Evolutionary conservation across 2,888 invertebrate genomes (phyloP).

Genomic region (Clivina fossor): DNA sequence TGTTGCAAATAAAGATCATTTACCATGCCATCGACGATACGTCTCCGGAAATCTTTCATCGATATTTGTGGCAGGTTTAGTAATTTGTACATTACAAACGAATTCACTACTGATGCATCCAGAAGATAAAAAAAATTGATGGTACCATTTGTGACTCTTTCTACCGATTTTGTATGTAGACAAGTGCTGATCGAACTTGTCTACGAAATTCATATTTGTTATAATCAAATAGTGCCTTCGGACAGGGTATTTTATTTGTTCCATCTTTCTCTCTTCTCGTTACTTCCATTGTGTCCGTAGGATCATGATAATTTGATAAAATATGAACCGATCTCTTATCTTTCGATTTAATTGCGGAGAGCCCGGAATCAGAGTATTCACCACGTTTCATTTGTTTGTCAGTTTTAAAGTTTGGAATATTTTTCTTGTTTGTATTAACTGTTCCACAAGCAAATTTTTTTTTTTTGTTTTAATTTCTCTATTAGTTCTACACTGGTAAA

Average conservation of each 20-base stretch:
- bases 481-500: slow-evolving; percentile 41
- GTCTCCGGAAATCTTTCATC: slow-evolving; percentile 34
- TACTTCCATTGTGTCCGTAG: slow-evolving; percentile 34
- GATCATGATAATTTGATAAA: slow-evolving; percentile 41
- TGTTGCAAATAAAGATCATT: slow-evolving; percentile 1
- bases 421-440: slow-evolving; percentile 28
- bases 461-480: slow-evolving; percentile 33
- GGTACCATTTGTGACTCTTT: slow-evolving; percentile 47
- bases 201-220: slow-evolving; percentile 45
- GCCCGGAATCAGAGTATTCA: slow-evolving; percentile 35
- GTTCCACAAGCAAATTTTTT: slow-evolving; percentile 35
- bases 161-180: slow-evolving; percentile 44
- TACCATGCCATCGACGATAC: slow-evolving; percentile 31
- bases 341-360: slow-evolving; percentile 43
- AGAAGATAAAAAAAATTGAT: slow-evolving; percentile 43
- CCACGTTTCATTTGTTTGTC: slow-evolving; percentile 37
- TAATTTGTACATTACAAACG: slow-evolving; percentile 36
- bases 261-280: slow-evolving; percentile 38
- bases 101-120: slow-evolving; percentile 41
- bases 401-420: slow-evolving; percentile 29
- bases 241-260: slow-evolving; percentile 36
- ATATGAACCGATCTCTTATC: slow-evolving; percentile 41
- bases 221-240: slow-evolving; percentile 38
- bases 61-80: slow-evolving; percentile 20
- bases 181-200: slow-evolving; percentile 44